phyloP scores from a whole-genome alignment of 2,888 invertebrate species.

The Harpalus rufipes region DNA sequence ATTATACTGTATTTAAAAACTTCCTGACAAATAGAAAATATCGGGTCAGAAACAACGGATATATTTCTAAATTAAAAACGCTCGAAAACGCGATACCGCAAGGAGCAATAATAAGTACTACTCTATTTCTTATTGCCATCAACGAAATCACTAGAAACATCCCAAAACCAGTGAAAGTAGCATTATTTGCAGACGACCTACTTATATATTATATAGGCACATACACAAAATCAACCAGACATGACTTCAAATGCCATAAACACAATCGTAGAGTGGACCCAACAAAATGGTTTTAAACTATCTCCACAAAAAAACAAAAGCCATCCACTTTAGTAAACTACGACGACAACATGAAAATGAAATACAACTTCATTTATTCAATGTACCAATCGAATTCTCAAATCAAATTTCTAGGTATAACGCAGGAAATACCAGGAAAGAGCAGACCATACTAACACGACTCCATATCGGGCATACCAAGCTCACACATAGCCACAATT shows the following conservation, averaged over 20 bases:
- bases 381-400: not conserved
- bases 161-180: not conserved
- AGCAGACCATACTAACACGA: not conserved
- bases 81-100: slow-evolving; percentile 67
- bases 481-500: not conserved
- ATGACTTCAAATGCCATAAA: not conserved
- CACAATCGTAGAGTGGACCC: not conserved
- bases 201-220: not conserved
- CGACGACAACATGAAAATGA: slow-evolving; percentile 1
- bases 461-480: not conserved
- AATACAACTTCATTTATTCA: not conserved
- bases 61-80: not conserved
- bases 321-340: slow-evolving; percentile 33
- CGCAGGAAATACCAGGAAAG: not conserved
- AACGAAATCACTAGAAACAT: not conserved
- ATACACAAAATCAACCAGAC: not conserved
- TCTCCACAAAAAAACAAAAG: slow-evolving; percentile 36
- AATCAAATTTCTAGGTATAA: not conserved
- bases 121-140: not conserved
- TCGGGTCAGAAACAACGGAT: not conserved
- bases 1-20: slow-evolving; percentile 45
- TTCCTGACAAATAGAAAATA: slow-evolving; percentile 55
- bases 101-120: slow-evolving; percentile 46
- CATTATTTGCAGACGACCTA: not conserved
- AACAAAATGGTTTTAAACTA: not conserved